Conservation (phyloP, 2,888 invertebrate genomes). For the Hypolimnas misippus region DNA sequence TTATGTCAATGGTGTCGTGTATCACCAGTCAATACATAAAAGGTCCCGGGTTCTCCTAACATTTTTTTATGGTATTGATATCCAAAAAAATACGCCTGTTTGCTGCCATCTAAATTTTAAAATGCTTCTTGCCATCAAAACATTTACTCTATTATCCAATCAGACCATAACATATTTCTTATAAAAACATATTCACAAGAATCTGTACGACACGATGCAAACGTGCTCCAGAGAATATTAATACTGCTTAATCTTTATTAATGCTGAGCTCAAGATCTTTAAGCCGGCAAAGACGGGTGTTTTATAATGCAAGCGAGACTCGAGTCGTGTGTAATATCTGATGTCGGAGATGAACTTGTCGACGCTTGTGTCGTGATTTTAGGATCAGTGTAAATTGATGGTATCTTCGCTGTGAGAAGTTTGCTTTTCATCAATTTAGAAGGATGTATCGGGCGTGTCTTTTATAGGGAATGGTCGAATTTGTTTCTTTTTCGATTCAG, state of each 20-base stretch:
- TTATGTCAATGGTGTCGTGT: no score
- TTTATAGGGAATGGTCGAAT: not conserved
- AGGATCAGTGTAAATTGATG: slow-evolving; percentile 12
- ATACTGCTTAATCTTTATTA: slow-evolving; percentile 41
- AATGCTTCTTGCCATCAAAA: no score
- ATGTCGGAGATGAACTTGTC: slow-evolving; percentile 18
- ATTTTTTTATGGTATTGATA: no score
- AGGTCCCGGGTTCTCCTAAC: no score
- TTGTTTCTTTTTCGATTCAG: not conserved
- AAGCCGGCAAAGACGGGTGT: slow-evolving; percentile 32
- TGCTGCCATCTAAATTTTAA: no score
- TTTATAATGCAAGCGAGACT: slow-evolving; percentile 34
- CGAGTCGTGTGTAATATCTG: slow-evolving; percentile 27
- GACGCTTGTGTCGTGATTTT: slow-evolving; percentile 22
- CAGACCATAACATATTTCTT: no score
- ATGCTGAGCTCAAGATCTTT: slow-evolving; percentile 35
- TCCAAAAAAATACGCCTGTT: no score
- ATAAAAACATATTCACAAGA: no score
- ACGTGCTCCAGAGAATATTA: slow-evolving; percentile 33
- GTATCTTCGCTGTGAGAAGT: not conserved
- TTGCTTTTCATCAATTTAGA: not conserved
- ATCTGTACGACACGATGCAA: slow-evolving; percentile 4
- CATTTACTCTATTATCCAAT: no score
- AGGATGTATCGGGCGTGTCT: not conserved
- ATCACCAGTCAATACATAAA: no score